Conservation (phyloP, 2,797 vertebrate species). For the Acanthiza pusilla region DNA sequence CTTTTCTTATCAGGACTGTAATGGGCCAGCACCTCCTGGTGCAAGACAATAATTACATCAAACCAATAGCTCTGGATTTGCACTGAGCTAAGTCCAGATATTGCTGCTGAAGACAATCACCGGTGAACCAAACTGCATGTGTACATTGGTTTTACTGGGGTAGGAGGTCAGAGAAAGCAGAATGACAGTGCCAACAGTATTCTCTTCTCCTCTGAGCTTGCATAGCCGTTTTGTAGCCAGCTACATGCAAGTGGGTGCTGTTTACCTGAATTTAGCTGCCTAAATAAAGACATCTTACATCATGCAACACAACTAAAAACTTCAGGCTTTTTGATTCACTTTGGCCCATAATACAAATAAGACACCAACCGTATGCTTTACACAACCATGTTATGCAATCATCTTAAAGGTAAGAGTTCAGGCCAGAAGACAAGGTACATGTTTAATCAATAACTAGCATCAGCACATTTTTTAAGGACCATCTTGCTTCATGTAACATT, state of each 20-base stretch:
- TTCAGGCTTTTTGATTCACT: not conserved
- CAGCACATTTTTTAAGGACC: not conserved
- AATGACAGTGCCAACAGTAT: not conserved
- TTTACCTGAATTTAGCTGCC: not conserved
- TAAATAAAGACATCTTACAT: not conserved
- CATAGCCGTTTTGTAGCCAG: not conserved
- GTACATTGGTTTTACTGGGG: not conserved
- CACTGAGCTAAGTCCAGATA: not conserved
- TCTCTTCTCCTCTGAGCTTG: not conserved
- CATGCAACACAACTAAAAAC: not conserved
- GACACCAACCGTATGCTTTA: not conserved
- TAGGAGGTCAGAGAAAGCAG: not conserved
- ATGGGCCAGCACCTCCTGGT: not conserved
- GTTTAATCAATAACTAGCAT: constrained; percentile 31
- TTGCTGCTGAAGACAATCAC: not conserved
- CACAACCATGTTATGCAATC: not conserved
- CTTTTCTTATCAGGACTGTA: not conserved
- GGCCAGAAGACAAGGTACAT: constrained; percentile 13
- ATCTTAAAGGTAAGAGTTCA: not conserved
- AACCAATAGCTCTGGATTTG: not conserved
- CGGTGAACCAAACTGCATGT: not conserved
- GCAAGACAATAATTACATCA: not conserved
- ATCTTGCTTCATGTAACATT: not conserved
- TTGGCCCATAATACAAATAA: not conserved
- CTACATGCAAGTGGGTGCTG: not conserved